These are phyloP conservation scores for Junco hyemalis DNA, from an alignment of 2,113 vertebrate species.

Conservation along the genomic window DNA sequence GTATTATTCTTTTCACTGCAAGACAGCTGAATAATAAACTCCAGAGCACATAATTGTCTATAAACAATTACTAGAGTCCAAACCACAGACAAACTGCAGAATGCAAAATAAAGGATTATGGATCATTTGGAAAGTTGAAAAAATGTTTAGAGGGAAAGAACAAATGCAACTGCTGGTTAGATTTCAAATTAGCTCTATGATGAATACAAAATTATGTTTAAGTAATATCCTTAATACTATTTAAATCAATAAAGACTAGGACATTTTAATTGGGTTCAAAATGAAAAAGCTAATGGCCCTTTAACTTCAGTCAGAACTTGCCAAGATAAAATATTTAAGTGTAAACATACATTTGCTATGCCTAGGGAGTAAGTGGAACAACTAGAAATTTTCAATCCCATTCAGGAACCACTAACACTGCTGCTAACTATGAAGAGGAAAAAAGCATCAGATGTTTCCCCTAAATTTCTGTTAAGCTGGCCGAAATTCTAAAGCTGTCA, in stretches of 20 bases:
- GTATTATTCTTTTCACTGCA: not conserved
- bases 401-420: constrained; percentile 13
- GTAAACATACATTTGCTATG: constrained; percentile 38
- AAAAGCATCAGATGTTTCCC: not conserved
- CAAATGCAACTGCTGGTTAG: not conserved
- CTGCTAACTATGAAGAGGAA: not conserved
- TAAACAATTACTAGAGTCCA: not conserved
- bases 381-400: constrained; percentile 3
- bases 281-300: constrained; percentile 18
- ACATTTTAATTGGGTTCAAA: constrained; percentile 57
- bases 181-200: constrained; percentile 35
- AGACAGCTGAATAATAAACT: not conserved
- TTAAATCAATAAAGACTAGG: constrained; percentile 28
- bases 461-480: not conserved
- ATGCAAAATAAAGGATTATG: not conserved
- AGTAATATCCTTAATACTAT: constrained; percentile 40
- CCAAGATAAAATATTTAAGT: constrained; percentile 35
- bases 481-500: not conserved
- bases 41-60: not conserved
- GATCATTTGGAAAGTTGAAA: not conserved
- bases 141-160: not conserved
- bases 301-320: constrained; percentile 32
- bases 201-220: constrained; percentile 9
- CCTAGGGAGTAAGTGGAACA: constrained; percentile 31
- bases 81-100: not conserved